Base-by-base conservation (phyloP, 2,888 invertebrate species). In the Gisinianus flammeolus region DNA sequence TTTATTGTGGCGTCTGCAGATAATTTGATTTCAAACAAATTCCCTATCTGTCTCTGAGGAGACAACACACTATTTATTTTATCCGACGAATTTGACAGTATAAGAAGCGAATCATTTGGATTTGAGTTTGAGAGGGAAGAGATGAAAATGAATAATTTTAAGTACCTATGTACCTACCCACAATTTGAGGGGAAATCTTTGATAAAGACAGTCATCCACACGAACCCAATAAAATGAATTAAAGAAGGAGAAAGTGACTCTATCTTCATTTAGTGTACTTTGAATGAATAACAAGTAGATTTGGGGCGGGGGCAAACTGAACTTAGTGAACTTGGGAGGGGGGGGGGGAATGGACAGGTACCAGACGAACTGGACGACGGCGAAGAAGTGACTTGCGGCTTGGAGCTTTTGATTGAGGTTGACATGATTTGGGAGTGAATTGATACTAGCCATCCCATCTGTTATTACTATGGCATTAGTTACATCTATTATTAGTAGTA, bases 391-490 rank as follows among this genome's bases (percentile, higher is more conserved):
- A 64, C 62, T 22, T 52, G 70, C 70, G 58, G 71, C 71, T 68
- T 44, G 19, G 22, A 30, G 12, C 44, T 22, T 71, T 71, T 71
- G 71, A 71, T 71, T 31, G 24, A n/a, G 30, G 33, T 54, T 71
- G 71, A 71, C 71, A 71, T 71, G 58, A n/a, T 56, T 22, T 54
- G 70, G 56, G 71, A 58, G 56, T 56, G 26, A 19, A 16, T 10
- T 33, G 26, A 30, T 67, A 16, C 31, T 33, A 16, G 5, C 35
- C 22, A 33, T 2, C 33, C 68, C 28, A 64, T 64, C 64, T 44
- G 44, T 44, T 44, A n/a, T n/a, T n/a, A n/a, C n/a, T n/a, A n/a
- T n/a, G n/a, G n/a, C n/a, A n/a, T n/a, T n/a, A n/a, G n/a, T n/a
- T n/a, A n/a, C n/a, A n/a, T n/a, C n/a, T n/a, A n/a, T n/a, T n/a